Evolutionary conservation across 2,797 vertebrate genomes (phyloP).

Genomic region (Intellagama lesueurii): DNA sequence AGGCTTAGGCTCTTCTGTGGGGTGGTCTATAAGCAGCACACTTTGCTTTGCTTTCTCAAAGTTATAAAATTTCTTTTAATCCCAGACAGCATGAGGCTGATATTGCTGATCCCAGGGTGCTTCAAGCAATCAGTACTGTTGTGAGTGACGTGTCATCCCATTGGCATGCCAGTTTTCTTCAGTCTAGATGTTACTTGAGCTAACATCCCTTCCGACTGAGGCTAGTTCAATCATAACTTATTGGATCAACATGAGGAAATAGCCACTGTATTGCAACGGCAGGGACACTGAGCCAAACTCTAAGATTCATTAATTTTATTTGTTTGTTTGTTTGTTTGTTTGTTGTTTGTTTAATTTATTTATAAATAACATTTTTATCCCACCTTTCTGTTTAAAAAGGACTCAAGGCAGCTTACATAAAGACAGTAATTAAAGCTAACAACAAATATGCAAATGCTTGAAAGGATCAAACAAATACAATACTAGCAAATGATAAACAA

Average conservation of each 20-base stretch:
- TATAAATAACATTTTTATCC: no score
- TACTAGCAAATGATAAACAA: no score
- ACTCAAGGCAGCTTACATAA: no score
- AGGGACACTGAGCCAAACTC: not conserved
- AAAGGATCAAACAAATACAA: no score
- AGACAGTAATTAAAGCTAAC: no score
- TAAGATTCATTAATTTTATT: not conserved
- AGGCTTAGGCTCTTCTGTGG: not conserved
- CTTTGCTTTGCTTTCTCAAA: not conserved
- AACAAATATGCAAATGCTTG: no score
- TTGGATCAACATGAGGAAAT: not conserved
- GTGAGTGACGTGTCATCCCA: no score
- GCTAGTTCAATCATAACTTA: not conserved
- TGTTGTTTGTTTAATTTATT: no score
- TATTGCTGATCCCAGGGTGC: not conserved
- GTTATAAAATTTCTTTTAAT: not conserved
- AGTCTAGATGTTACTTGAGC: not conserved
- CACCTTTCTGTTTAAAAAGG: no score
- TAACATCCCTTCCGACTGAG: not conserved
- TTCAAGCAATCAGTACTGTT: not conserved
- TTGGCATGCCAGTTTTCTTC: not conserved
- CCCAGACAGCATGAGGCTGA: no score
- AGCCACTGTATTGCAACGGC: not conserved
- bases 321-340: no score
- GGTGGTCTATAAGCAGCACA: no score